Percentiles rank a stretch among this genome's conserved stretches.
phyloP scores from a whole-genome alignment of 1,140 invertebrate genomes.

The Pteromalus puparum region DNA sequence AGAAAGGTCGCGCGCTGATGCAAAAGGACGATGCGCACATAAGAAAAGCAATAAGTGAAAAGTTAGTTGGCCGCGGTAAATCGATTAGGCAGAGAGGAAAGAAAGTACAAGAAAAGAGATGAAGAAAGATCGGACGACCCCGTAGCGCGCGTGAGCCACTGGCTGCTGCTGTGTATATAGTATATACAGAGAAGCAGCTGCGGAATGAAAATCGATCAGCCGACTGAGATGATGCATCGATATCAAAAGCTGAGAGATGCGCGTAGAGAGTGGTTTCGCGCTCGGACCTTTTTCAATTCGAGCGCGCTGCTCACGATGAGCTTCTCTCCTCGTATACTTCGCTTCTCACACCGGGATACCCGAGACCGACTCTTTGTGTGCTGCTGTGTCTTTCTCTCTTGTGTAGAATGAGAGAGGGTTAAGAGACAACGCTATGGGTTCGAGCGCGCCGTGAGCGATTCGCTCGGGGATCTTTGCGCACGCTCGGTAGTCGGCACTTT shows the following conservation, averaged over 20 bases:
- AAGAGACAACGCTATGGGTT: not conserved
- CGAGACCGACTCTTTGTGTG: not conserved
- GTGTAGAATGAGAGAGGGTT: not conserved
- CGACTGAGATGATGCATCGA: conserved; percentile 75
- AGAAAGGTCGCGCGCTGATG: too few species aligned
- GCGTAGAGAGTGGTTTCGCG: conserved; percentile 69
- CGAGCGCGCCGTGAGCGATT: not conserved
- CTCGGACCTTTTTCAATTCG: conserved; percentile 1
- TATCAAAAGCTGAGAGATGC: conserved; percentile 66
- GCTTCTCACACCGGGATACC: not conserved
- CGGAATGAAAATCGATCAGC: conserved; percentile 75
- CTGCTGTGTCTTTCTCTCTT: not conserved
- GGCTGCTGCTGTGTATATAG: conserved; percentile 54
- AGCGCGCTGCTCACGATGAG: too few species aligned
- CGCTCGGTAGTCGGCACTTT: too few species aligned
- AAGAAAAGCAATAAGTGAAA: conserved; percentile 39
- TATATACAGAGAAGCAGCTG: conserved; percentile 56
- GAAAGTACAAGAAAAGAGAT: conserved; percentile 24
- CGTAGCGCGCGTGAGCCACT: conserved; percentile 57
- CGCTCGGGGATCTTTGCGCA: not conserved
- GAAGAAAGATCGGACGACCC: conserved; percentile 2
- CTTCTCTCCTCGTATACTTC: not conserved
- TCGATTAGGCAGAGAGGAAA: conserved; percentile 25
- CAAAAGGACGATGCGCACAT: not conserved
- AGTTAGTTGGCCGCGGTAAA: conserved; percentile 45